These are phyloP conservation scores for Heliangelus exortis DNA, from an alignment of 2,797 vertebrate species.

Conservation along the genomic window DNA sequence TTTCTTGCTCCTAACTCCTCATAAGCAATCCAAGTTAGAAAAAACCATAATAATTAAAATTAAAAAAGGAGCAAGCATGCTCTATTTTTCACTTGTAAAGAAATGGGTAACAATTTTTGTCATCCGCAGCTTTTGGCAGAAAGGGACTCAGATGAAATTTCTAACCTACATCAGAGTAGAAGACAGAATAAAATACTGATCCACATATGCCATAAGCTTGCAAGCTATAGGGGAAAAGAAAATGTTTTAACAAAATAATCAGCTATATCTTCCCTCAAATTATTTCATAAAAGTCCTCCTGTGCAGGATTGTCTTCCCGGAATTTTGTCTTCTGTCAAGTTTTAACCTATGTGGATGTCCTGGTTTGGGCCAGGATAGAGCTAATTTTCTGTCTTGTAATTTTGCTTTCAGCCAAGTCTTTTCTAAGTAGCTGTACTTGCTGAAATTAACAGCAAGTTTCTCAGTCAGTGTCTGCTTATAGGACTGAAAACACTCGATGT, in stretches of 20 bases:
- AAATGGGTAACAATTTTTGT: not conserved
- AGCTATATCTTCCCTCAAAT: not conserved
- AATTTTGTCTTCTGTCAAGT: not conserved
- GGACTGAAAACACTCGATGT: too few relatives aligned
- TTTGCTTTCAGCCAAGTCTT: too few relatives aligned
- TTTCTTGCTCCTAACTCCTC: slow-evolving; percentile 50
- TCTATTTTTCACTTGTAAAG: not conserved
- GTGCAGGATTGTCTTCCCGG: not conserved
- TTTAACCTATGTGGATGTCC: not conserved
- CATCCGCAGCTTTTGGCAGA: not conserved
- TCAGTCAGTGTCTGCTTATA: too few relatives aligned
- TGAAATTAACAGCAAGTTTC: too few relatives aligned
- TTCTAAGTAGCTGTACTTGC: too few relatives aligned
- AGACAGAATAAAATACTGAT: not conserved
- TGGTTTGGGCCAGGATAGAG: too few relatives aligned
- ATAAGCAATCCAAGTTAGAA: not conserved
- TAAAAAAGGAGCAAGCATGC: not conserved
- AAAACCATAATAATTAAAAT: not conserved
- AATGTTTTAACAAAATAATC: not conserved
- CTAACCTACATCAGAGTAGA: not conserved
- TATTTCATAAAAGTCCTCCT: not conserved
- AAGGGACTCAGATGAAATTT: not conserved
- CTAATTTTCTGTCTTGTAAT: too few relatives aligned
- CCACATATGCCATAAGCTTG: not conserved
- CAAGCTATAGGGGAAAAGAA: not conserved